Percentiles rank a stretch among this genome's conserved stretches.
Evolutionary conservation across 2,113 vertebrate genomes (phyloP).

Genomic region (Campylorhamphus procurvoides): DNA sequence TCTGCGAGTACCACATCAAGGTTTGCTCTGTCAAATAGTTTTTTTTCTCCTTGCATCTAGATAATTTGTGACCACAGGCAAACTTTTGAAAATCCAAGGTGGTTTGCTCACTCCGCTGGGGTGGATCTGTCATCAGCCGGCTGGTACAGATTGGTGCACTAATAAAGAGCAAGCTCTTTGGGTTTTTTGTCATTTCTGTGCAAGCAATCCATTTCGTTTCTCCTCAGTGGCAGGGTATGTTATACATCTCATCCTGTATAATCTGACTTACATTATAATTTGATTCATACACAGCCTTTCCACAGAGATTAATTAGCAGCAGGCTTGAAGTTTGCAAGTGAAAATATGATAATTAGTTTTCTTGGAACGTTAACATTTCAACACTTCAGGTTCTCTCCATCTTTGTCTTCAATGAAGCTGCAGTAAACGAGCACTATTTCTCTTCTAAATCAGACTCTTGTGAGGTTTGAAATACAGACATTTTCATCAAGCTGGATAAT

Average conservation of each 20-base stretch:
- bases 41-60: slow-evolving; percentile 78
- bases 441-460: slow-evolving; percentile 65
- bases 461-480: slow-evolving; percentile 61
- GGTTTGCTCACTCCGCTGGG: slow-evolving; percentile 77
- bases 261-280: slow-evolving; percentile 64
- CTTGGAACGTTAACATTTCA: slow-evolving; percentile 49
- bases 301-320: slow-evolving; percentile 69
- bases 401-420: slow-evolving; percentile 62
- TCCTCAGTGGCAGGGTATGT: slow-evolving; percentile 12
- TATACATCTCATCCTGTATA: slow-evolving; percentile 50
- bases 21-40: slow-evolving; percentile 76
- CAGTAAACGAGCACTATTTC: slow-evolving; percentile 67
- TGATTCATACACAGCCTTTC: slow-evolving; percentile 59
- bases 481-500: slow-evolving; percentile 65
- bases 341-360: slow-evolving; percentile 69
- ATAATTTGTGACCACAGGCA: slow-evolving; percentile 84
- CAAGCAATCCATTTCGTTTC: slow-evolving; percentile 48
- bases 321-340: slow-evolving; percentile 65
- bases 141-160: slow-evolving; percentile 71
- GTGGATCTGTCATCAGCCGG: slow-evolving; percentile 78
- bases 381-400: slow-evolving; percentile 43
- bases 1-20: slow-evolving; percentile 73
- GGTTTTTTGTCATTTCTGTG: slow-evolving; percentile 21
- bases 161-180: slow-evolving; percentile 73
- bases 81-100: slow-evolving; percentile 83